Evolutionary conservation across 2,888 invertebrate species (phyloP).

Genomic region (Polylopha cassiicola): DNA sequence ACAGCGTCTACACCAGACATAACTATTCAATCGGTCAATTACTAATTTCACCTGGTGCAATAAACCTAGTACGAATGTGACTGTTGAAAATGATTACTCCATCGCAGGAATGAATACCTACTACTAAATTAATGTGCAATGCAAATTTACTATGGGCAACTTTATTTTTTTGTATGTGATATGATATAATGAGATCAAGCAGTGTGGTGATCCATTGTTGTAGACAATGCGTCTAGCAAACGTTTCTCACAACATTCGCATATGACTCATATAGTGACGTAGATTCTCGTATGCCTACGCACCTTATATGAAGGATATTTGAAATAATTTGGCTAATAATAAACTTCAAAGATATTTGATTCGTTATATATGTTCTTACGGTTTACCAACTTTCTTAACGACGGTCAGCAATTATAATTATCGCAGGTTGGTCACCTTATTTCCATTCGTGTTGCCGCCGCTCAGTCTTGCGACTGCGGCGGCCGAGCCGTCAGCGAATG

Average conservation of each 20-base stretch:
- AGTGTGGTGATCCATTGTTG: slow-evolving; percentile 64
- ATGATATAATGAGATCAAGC: slow-evolving; percentile 69
- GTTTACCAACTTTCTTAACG: too few relatives aligned
- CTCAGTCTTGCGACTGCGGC: slow-evolving; percentile 22
- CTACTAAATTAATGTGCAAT: slow-evolving; percentile 18
- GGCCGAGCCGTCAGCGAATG: slow-evolving; percentile 21
- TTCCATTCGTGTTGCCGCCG: slow-evolving; percentile 23
- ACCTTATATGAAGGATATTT: too few relatives aligned
- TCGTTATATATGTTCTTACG: too few relatives aligned
- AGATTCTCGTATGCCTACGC: slow-evolving; percentile 51
- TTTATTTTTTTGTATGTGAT: slow-evolving; percentile 51
- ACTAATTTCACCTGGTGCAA: too few relatives aligned
- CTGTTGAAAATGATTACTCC: too few relatives aligned
- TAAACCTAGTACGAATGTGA: too few relatives aligned
- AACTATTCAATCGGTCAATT: too few relatives aligned
- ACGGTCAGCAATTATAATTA: slow-evolving; percentile 13
- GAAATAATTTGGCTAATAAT: too few relatives aligned
- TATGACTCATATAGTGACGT: slow-evolving; percentile 61
- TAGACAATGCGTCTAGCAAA: slow-evolving; percentile 69
- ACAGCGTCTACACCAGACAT: too few relatives aligned
- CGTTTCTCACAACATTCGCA: slow-evolving; percentile 56
- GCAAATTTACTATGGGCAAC: slow-evolving; percentile 35
- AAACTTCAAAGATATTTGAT: too few relatives aligned
- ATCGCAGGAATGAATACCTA: too few relatives aligned
- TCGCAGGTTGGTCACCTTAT: slow-evolving; percentile 9